Evolutionary conservation across 2,888 invertebrate species (phyloP), one percentile per base, ranked within the genome.

Genomic region (Blastobasis adustella): DNA sequence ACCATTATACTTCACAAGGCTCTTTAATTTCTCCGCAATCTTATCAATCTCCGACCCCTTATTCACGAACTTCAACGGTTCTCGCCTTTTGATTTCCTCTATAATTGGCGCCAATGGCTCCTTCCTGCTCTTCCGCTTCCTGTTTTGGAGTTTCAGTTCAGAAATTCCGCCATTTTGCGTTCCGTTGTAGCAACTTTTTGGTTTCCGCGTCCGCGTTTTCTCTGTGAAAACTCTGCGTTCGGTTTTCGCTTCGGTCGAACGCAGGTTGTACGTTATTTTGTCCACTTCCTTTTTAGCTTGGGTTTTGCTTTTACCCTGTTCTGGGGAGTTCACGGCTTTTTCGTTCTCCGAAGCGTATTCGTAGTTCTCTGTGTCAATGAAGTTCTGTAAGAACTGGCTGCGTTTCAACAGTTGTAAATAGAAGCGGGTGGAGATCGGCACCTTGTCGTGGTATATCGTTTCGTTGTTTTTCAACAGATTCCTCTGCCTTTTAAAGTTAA

Each of bases 1-100:
- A 1, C 63, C 70, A 5, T 61, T 76, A 5, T 59, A 72, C 46
- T 70, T 73, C 40, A 84, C 77, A 49, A 86, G 58, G 52, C 72
- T 82, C 61, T 81, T 85, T 41, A 88, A 61, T 60, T 87, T 88
- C 61, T 86, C 88, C 0, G 88, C 88, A 38, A 88, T 88, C 61
- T 85, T 86, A 57, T 85, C 81, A 37, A 88, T 88, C 58, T 83
- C 86, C n/a, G 60, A 71, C 40, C 71, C 76, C 62, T 72, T 79
- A 50, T 63, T 69, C 10, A 61, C 61, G 6, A 58, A 55, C 54
- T 80, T 83, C 36, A 79, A 52, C 0, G 79, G 74, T 43, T 84
- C 82, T 10, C 82, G 67, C 48, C 62, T 79, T 56, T 76, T 82
- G 41, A 86, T 78, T 60, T 85, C 83, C 58, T 83, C 81, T 40